Evolutionary conservation across 92 coral and sea anemone genomes (phyloP).

Genomic region (Epizoanthus scotinus): DNA sequence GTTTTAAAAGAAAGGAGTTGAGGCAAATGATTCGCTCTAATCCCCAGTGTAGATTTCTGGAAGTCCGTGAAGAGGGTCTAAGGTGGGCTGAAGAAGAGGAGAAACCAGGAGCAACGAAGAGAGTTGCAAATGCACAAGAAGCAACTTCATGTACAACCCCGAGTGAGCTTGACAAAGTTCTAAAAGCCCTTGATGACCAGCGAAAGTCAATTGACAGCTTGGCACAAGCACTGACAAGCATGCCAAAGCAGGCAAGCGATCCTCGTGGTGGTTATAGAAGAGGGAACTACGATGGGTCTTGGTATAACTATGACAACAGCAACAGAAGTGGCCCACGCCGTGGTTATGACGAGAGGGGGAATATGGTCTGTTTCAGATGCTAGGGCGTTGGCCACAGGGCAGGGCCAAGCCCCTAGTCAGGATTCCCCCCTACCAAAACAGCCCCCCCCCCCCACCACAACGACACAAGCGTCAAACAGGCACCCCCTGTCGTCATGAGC

Average conservation of each 20-base stretch:
- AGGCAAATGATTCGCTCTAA: constrained; percentile 33
- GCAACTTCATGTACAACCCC: constrained; percentile 28
- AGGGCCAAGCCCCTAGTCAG: constrained; percentile 18
- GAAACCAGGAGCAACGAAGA: constrained; percentile 31
- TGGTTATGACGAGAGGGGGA: no score
- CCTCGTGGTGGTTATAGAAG: constrained; percentile 20
- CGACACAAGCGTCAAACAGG: constrained; percentile 43
- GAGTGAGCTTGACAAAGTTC: constrained; percentile 37
- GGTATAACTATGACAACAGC: constrained; percentile 11
- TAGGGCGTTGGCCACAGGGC: constrained; percentile 46
- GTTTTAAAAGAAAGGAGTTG: constrained; percentile 1
- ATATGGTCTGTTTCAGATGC: constrained; percentile 47
- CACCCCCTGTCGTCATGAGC: constrained; percentile 47
- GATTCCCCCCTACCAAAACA: constrained; percentile 11
- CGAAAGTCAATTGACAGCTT: constrained; percentile 12
- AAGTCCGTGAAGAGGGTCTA: constrained; percentile 57
- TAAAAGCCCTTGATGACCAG: constrained; percentile 48
- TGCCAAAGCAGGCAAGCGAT: constrained; percentile 25
- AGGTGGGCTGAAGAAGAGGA: constrained; percentile 52
- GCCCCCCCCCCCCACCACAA: constrained; percentile 10
- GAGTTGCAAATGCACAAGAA: constrained; percentile 22
- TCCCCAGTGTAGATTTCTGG: constrained; percentile 38
- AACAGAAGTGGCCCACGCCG: no score
- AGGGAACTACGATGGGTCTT: not conserved
- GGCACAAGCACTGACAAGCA: constrained; percentile 28